These are phyloP conservation scores for Listrodromus nycthemerus DNA, from an alignment of 2,888 invertebrate genomes.

Conservation along the genomic window DNA sequence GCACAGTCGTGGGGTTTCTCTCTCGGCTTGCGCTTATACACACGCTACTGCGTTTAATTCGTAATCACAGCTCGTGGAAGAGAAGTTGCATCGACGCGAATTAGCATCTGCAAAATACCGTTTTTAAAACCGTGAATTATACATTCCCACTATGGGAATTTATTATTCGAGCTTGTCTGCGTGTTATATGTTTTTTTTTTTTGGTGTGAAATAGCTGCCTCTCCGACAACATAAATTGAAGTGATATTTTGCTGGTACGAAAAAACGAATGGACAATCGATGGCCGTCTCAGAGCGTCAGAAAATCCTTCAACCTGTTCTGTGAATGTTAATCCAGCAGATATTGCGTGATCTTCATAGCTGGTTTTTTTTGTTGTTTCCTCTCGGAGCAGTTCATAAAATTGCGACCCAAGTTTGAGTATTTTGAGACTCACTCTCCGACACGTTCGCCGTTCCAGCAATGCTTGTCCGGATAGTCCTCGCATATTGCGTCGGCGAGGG, in stretches of 20 bases:
- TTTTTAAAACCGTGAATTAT: background rate
- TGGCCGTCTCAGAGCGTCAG: background rate
- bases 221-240: background rate
- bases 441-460: constrained; percentile 93
- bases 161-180: background rate
- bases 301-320: background rate
- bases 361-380: background rate
- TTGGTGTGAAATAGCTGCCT: background rate
- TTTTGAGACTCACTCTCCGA: constrained; percentile 90
- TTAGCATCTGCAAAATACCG: constrained; percentile 3
- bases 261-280: background rate
- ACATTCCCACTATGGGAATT: background rate
- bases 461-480: constrained; percentile 88
- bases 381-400: background rate
- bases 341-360: background rate
- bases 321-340: background rate
- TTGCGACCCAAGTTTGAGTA: background rate
- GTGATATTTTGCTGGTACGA: background rate
- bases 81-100: constrained; percentile 3
- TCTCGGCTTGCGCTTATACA: background rate
- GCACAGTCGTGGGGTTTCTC: background rate
- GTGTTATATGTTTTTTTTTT: background rate
- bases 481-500: constrained; percentile 92
- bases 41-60: constrained; percentile 40
- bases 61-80: constrained; percentile 27